Conservation (phyloP, 2,113 vertebrate species). For the Chaenocephalus aceratus region DNA sequence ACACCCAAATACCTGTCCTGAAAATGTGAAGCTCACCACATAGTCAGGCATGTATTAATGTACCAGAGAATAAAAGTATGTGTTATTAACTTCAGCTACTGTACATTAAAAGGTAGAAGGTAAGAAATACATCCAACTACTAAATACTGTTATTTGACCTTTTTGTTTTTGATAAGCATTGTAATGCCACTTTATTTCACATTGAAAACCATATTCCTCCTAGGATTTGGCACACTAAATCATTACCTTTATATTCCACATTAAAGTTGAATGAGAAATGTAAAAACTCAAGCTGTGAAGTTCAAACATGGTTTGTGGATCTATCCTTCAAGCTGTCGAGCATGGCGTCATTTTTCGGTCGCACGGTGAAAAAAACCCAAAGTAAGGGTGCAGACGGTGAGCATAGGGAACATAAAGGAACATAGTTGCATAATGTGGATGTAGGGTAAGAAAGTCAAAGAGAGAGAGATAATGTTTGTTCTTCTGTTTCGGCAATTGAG, state of each 20-base stretch:
- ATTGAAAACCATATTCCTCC: not conserved
- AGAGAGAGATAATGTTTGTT: conserved; percentile 47
- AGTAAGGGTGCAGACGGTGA: conserved; percentile 8
- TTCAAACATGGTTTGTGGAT: conserved; percentile 1
- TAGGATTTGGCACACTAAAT: not conserved
- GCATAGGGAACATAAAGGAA: conserved; percentile 51
- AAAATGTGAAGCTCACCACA: not conserved
- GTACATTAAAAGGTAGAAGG: not conserved
- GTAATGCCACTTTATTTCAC: not conserved
- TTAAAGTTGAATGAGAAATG: conserved; percentile 2
- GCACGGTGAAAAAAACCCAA: not conserved
- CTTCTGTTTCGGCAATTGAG: conserved; percentile 50
- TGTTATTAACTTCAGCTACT: not conserved
- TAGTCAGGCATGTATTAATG: not conserved
- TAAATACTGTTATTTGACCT: not conserved
- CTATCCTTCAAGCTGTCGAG: conserved; percentile 12
- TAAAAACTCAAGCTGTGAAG: conserved; percentile 20
- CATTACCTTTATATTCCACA: not conserved
- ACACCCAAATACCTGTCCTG: not conserved
- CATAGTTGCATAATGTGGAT: conserved; percentile 46
- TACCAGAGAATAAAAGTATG: not conserved
- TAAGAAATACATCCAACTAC: not conserved
- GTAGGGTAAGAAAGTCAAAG: conserved; percentile 36
- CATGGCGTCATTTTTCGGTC: conserved; percentile 15
- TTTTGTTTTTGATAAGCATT: no score